phyloP scores from a whole-genome alignment of 2,113 vertebrate species.

The Neodontobutis hainanensis region DNA sequence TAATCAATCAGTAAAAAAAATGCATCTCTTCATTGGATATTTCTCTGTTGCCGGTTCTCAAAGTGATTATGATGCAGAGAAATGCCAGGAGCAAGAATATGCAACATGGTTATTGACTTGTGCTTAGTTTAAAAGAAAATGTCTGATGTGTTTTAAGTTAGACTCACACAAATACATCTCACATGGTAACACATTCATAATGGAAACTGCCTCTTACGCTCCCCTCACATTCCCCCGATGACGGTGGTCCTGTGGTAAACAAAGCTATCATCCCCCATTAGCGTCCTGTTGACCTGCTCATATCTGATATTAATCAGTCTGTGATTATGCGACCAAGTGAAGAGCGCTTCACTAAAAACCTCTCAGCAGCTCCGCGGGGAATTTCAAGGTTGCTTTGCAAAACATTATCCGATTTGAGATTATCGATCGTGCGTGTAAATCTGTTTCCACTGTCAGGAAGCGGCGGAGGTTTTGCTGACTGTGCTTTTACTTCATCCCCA shows the following conservation, averaged over 20 bases:
- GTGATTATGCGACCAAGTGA: constrained; percentile 52
- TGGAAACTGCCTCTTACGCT: no score
- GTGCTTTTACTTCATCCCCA: background rate
- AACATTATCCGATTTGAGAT: background rate
- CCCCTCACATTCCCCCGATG: background rate
- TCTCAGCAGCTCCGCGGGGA: background rate
- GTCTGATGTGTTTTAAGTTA: no score
- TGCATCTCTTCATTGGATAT: no score
- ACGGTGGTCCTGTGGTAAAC: constrained; percentile 34
- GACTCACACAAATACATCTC: no score
- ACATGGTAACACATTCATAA: no score
- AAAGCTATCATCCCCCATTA: constrained; percentile 57
- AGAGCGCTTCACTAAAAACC: constrained; percentile 6
- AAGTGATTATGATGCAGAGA: no score
- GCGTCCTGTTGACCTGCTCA: constrained; percentile 56
- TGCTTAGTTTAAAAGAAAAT: no score
- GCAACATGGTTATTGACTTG: no score
- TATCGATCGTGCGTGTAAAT: background rate
- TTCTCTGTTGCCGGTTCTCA: no score
- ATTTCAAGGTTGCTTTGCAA: constrained; percentile 10
- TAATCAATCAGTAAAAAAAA: no score
- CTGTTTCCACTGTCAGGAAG: constrained; percentile 1
- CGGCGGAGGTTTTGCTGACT: background rate
- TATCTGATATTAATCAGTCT: constrained; percentile 50
- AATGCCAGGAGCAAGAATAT: no score